phyloP scores from a whole-genome alignment of 2,113 vertebrate species.

The Hiodon alosoides region DNA sequence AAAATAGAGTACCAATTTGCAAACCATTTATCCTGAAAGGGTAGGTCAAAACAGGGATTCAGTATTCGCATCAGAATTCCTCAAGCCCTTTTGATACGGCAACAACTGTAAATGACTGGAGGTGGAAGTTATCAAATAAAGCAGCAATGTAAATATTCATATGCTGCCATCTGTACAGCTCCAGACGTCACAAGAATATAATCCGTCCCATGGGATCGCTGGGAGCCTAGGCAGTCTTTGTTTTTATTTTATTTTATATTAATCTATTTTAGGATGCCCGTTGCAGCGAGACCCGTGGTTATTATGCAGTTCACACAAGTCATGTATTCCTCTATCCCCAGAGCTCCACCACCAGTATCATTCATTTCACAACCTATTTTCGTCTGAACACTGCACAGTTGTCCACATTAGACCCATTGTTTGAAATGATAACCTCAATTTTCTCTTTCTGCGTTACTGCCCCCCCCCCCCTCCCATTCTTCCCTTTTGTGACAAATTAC shows the following conservation, averaged over 20 bases:
- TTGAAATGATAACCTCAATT: background rate
- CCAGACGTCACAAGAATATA: background rate
- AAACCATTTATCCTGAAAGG: background rate
- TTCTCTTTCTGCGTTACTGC: background rate
- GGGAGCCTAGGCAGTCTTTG: background rate
- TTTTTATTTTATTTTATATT: background rate
- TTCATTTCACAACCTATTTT: background rate
- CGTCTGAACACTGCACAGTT: background rate
- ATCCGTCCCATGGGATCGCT: background rate
- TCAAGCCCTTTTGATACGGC: too few relatives aligned
- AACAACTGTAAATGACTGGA: too few relatives aligned
- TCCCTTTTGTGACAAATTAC: background rate
- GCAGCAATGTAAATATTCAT: conserved; percentile 13
- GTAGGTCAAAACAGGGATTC: conserved; percentile 6
- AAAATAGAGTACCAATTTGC: background rate
- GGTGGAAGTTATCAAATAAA: conserved; percentile 3
- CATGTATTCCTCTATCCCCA: background rate
- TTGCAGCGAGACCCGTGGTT: background rate
- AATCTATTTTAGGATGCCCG: background rate
- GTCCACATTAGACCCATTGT: background rate
- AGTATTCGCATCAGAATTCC: background rate
- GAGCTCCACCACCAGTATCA: background rate
- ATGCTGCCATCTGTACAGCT: background rate
- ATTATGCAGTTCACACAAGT: background rate
- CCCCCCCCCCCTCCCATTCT: background rate